These are phyloP conservation scores for Chascanopsetta lugubris DNA, from an alignment of 2,113 vertebrate genomes.

Conservation along the genomic window DNA sequence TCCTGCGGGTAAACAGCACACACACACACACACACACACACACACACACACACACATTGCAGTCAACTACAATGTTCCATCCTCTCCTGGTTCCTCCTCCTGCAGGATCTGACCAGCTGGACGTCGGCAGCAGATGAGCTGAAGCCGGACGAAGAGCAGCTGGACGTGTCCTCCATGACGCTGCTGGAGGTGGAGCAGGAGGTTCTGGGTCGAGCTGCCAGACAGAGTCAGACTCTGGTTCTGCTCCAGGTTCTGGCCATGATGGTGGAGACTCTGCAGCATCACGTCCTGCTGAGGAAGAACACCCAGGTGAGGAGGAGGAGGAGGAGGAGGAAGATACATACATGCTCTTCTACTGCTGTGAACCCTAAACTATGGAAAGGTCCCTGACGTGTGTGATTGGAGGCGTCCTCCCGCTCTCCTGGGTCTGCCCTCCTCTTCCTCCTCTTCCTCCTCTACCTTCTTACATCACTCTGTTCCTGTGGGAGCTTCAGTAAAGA, in stretches of 20 bases:
- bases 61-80: too few relatives aligned
- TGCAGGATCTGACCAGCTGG: slow-evolving; percentile 86
- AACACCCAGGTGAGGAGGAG: slow-evolving; percentile 82
- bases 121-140: slow-evolving; percentile 64
- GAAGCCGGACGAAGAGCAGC: slow-evolving; percentile 32
- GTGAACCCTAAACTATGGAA: background rate
- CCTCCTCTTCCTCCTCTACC: background rate
- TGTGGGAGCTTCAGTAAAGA: slow-evolving; percentile 5
- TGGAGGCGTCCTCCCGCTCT: background rate
- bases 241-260: slow-evolving; percentile 88
- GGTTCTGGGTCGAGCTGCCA: slow-evolving; percentile 41
- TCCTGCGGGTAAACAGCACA: slow-evolving; percentile 88
- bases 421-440: background rate
- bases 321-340: background rate
- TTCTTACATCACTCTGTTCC: slow-evolving; percentile 7
- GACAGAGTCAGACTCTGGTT: slow-evolving; percentile 76
- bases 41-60: background rate
- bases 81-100: background rate
- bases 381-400: background rate
- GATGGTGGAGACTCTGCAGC: slow-evolving; percentile 86
- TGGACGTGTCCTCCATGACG: slow-evolving; percentile 58
- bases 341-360: background rate
- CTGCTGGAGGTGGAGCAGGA: slow-evolving; percentile 84
- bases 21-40: background rate
- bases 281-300: slow-evolving; percentile 86